Evolutionary conservation across 2,113 vertebrate species (phyloP), one percentile per base, ranked within the genome.

Genomic region (Paraplagusia blochii): DNA sequence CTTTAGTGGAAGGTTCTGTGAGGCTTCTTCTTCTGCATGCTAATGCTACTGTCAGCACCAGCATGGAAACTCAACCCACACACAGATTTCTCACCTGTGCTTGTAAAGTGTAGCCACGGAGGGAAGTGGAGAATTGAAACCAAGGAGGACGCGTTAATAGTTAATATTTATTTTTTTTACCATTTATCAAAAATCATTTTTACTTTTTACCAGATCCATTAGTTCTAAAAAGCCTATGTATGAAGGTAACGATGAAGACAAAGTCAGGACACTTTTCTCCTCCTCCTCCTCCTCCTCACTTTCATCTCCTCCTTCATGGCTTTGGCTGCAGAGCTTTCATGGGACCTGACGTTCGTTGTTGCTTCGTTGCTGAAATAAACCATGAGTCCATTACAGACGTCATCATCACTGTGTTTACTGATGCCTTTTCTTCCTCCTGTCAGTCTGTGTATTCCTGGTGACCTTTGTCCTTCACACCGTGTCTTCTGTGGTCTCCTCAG

Each of bases 401-500:
- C 64, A 18, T 49, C 44, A 29, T 13, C 71, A 59, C 50, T 46
- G 43, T 40, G 62, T 43, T 68, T 19, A 2, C 58, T 29, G 75
- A 52, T 50, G 66, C 53, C 64, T 64, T 6, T 59, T 61, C 78
- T 16, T 51, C 14, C 34, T n/a, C 8, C 11, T 72, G 56, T n/a
- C n/a, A n/a, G n/a, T n/a, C n/a, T 77, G 63, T 58, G 16, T 76
- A 44, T 74, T 58, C 39, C 67, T 74, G 80, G 42, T 70, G 74
- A 71, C 74, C 40, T 75, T 68, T 64, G 69, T 83, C 82, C 76
- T 76, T 86, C 84, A 79, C 82, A 67, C 76, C 76, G 73, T 74
- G 14, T 82, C 57, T 82, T 69, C 75, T 70, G 69, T 84, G 60
- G 49, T 83, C 82, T 85, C 85, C 85, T 80, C 81, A 88, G 87